Base-by-base conservation (phyloP, 1,140 invertebrate species). In the Papilio machaon region DNA sequence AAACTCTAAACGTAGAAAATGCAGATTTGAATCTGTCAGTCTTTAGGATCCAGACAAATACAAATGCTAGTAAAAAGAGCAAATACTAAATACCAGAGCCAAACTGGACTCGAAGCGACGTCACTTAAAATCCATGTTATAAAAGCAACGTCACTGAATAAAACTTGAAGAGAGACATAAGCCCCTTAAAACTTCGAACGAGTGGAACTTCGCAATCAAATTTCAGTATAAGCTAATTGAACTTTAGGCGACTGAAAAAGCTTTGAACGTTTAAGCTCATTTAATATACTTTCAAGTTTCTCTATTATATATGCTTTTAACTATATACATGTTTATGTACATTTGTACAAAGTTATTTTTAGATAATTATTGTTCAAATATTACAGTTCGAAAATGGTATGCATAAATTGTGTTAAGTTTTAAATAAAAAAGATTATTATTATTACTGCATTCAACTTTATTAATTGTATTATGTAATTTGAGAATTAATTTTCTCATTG, bases 171-270 rank as follows among this genome's bases (percentile, higher is more conserved):
- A 73, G 77, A 82, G 82, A 81, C 80, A 83, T 89, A 90, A 92
- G 88, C 89, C 86, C 85, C 89, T 92, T 89, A 87, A 89, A 91
- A 91, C 82, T 92, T 90, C 11, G 49, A 54, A 78, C 64, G 73
- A 30, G 73, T 81, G 84, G 82, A 91, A 91, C 86, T 91, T 92
- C 70, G 85, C 89, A 91, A 92, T 91, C 89, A 91, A 91, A 90
- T 91, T 90, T 90, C 86, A 86, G 87, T 89, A 87, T 89, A 90
- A 91, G 88, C 89, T 91, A 92, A 92, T 92, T 92, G 91, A 92
- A 91, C 85, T 92, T 90, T 85, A 82, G 83, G 73, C 84, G 85
- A 83, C 84, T 86, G 84, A 88, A 87, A 90, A 89, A 88, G 87
- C 87, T 91, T 84, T 81, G 81, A 85, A 82, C 85, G 81, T 87